Evolutionary conservation across 2,888 invertebrate species (phyloP), one percentile per base, ranked within the genome.

Genomic region (Bombyx huttoni): DNA sequence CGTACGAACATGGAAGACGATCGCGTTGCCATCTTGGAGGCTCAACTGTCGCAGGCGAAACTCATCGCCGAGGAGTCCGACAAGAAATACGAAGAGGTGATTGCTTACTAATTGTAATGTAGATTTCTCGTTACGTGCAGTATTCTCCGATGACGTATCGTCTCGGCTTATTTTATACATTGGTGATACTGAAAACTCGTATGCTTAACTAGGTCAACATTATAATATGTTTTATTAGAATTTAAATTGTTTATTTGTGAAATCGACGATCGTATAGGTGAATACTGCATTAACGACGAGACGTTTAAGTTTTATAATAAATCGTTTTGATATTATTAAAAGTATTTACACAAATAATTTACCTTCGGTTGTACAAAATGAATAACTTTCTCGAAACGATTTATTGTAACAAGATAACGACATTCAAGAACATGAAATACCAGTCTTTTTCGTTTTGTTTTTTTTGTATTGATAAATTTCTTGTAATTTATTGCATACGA

Each of bases 51-150:
- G 70, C 98, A 99, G 91, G 99, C 99, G 83, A 98, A 98, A 92
- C 94, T 97, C 90, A 98, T 99, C 90, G 99, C 99, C 67, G 99
- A 99, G 91, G 99, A 99, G 91, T 98, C 98, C 68, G 99, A 99
- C 92, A 96, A 98, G 91, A 99, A 99, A 96, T 99, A 99, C 89
- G 99, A 99, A 93, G 99, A 99, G 98, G 99, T 99, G 89, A 91
- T 83, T 67, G 73, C 72, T 73, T 64, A 62, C 66, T 65, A 60
- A 61, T n/a, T 67, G 62, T 64, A 65, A 58, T 7, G 12, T 40
- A 40, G 12, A 40, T 1, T 8, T 40, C 8, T 40, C 12, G 12
- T 40, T 40, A 40, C 9, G 40, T 8, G 8, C 40, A 40, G 40
- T 40, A 40, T 12, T 40, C 7, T 10, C 12, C 40, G 24, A 24